Evolutionary conservation across 1,140 invertebrate genomes (phyloP).

Genomic region (Pseudoatta argentina): DNA sequence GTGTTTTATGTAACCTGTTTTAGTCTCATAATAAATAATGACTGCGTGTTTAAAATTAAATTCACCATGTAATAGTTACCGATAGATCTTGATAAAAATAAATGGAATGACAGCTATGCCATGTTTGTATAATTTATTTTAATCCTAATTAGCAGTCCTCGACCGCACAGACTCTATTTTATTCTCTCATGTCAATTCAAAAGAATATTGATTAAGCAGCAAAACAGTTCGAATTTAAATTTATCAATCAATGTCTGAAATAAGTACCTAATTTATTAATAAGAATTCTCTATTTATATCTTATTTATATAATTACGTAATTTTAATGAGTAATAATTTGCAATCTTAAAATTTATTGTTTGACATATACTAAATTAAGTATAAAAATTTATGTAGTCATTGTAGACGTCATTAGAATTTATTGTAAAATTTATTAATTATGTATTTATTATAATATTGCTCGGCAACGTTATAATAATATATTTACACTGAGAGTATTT

Average conservation of each 20-base stretch:
- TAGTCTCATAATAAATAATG: constrained; percentile 41
- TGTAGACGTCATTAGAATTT: too few relatives aligned
- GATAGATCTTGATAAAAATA: constrained; percentile 10
- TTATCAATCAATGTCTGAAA: constrained; percentile 6
- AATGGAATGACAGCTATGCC: background rate
- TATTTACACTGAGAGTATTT: too few relatives aligned
- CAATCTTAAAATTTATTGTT: background rate
- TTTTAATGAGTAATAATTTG: background rate
- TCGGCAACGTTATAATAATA: too few relatives aligned
- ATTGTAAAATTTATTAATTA: too few relatives aligned
- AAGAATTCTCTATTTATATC: background rate
- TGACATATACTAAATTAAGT: background rate
- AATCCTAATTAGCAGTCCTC: constrained; percentile 25
- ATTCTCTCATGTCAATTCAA: background rate
- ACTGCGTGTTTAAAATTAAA: constrained; percentile 3
- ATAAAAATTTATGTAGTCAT: too few relatives aligned
- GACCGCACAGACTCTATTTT: background rate
- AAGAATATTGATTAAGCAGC: background rate
- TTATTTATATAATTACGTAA: background rate
- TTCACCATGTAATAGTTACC: background rate
- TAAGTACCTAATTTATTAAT: background rate
- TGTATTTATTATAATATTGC: too few relatives aligned
- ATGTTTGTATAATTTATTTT: constrained; percentile 30
- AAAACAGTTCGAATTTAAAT: constrained; percentile 28
- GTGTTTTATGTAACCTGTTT: background rate